Evolutionary conservation across 2,797 vertebrate species (phyloP).

Genomic region (Tangara arthus): DNA sequence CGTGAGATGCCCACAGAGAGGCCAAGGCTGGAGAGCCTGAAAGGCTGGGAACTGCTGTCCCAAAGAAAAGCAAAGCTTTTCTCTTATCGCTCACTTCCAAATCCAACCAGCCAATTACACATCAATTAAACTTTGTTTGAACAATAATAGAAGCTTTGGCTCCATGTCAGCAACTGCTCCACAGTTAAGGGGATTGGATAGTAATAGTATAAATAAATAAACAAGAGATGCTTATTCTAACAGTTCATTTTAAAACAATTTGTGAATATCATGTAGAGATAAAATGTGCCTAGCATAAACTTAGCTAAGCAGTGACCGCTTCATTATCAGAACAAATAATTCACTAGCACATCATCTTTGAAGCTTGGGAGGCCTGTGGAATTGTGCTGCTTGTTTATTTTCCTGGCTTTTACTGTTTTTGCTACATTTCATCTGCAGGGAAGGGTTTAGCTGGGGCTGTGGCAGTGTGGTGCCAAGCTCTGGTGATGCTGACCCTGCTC

Average conservation of each 20-base stretch:
- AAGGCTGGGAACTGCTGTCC: conserved; percentile 24
- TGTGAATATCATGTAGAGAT: conserved; percentile 75
- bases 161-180: conserved; percentile 32
- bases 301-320: conserved; percentile 68
- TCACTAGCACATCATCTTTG: conserved; percentile 73
- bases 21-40: not conserved
- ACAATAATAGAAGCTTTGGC: conserved; percentile 57
- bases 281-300: conserved; percentile 70
- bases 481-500: fast-evolving
- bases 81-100: not conserved
- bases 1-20: not conserved
- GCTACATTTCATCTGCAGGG: conserved; percentile 40
- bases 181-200: conserved; percentile 25
- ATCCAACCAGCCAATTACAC: conserved; percentile 45
- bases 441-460: not conserved
- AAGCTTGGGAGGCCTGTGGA: conserved; percentile 60
- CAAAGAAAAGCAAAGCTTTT: not conserved
- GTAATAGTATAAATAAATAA: conserved; percentile 69
- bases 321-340: conserved; percentile 73
- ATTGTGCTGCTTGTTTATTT: conserved; percentile 72
- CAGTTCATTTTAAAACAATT: conserved; percentile 83
- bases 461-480: not conserved
- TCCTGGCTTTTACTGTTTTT: conserved; percentile 55
- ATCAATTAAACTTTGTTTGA: conserved; percentile 61
- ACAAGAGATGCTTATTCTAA: conserved; percentile 76